A percentile compares a stretch with the other conserved stretches of the same genome.
phyloP scores from a whole-genome alignment of 92 coral and sea anemone genomes.

The Phenganax marumi region DNA sequence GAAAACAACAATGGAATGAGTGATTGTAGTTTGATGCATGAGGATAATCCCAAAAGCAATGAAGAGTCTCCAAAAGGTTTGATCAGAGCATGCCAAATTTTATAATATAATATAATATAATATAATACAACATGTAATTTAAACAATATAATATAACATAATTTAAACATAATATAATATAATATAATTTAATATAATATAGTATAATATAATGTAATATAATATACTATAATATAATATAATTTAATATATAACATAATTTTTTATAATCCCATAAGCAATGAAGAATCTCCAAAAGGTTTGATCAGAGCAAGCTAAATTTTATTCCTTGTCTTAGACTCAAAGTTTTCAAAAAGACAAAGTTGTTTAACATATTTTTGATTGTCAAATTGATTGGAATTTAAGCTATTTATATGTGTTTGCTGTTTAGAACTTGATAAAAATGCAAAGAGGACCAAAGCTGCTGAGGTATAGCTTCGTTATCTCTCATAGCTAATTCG shows the following conservation, averaged over 20 bases:
- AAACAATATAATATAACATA: not conserved
- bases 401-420: not conserved
- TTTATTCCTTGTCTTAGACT: not conserved
- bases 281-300: not conserved
- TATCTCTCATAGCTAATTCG: too few species aligned
- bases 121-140: not conserved
- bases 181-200: not conserved
- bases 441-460: slow-evolving; percentile 75
- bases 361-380: too few species aligned
- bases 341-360: not conserved
- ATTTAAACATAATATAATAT: not conserved
- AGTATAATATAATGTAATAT: not conserved
- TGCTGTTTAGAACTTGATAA: slow-evolving; percentile 64
- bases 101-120: not conserved
- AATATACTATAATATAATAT: not conserved
- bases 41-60: not conserved
- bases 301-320: not conserved
- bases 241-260: too few species aligned
- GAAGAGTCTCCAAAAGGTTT: not conserved
- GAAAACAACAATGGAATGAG: slow-evolving; percentile 7
- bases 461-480: slow-evolving; percentile 72
- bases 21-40: not conserved
- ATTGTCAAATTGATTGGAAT: not conserved
- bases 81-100: not conserved
- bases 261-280: not conserved